Base-by-base conservation (phyloP, 2,888 invertebrate genomes). In the Ophion obscuratus region DNA sequence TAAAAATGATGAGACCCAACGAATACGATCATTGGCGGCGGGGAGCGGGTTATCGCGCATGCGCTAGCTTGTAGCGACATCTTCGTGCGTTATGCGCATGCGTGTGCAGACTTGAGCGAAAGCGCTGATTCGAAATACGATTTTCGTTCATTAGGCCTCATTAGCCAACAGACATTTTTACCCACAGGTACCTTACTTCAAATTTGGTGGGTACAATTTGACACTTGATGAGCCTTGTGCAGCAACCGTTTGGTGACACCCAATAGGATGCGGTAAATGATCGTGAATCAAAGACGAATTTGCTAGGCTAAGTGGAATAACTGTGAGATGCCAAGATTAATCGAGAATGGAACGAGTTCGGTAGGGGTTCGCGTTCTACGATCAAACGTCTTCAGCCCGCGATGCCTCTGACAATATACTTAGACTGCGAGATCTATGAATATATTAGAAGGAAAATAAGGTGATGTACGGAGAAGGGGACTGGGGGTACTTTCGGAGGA, bases 361-460 rank as follows among this genome's bases (percentile, higher is more conserved):
- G 17, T 73, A 74, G 66, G 61, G 79, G 70, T 62, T 78, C 64
- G 47, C 75, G 57, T 73, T 77, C 73, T 27, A 47, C 78, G 80
- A 83, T 57, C 20, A 79, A 81, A 40, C 66, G 67, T 80, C 57
- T 61, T 44, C 61, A 31, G 24, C 70, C 79, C 66, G 57, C 84
- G n/a, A 64, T 11, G 80, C 81, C 80, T 83, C 78, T 66, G 74
- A 82, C 74, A 82, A 75, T 87, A 81, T 87, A 81, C 84, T 83
- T 81, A 83, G 89, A 90, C 91, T 91, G 90, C 88, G 88, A 31
- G 90, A 89, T 89, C 92, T 92, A 93, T 93, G 93, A 93, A 92
- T 93, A 93, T 92, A 93, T 93, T 93, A 93, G 90, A 75, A 61
- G 66, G 66, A 79, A 82, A 85, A 85, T 75, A 79, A 71, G 82